Percentiles rank a stretch among this genome's conserved stretches.
phyloP scores from a whole-genome alignment of 2,113 vertebrate species.

The Strix aluco region DNA sequence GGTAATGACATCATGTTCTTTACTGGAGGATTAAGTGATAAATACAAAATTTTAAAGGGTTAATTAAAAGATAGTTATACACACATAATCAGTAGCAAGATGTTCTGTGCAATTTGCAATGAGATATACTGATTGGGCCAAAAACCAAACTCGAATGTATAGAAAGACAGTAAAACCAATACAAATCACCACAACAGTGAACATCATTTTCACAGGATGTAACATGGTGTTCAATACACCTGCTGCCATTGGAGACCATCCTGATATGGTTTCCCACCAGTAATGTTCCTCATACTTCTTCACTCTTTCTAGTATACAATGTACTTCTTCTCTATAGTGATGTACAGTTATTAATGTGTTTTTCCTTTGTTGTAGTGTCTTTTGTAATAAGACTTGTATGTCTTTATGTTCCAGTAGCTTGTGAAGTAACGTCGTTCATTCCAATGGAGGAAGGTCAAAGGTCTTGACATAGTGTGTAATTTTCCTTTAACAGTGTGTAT shows the following conservation, averaged over 20 bases:
- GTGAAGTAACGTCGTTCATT: not conserved
- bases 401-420: not conserved
- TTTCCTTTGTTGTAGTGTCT: not conserved
- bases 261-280: not conserved
- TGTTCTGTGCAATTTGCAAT: not conserved
- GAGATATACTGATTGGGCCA: not conserved
- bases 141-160: not conserved
- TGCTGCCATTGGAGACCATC: not conserved
- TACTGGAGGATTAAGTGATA: not conserved
- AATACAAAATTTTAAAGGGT: not conserved
- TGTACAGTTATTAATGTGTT: not conserved
- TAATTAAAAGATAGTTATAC: not conserved
- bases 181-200: not conserved
- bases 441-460: not conserved
- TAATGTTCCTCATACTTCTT: not conserved
- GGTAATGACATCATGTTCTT: not conserved
- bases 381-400: not conserved
- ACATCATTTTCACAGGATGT: not conserved
- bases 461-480: not conserved
- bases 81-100: not conserved
- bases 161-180: not conserved
- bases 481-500: not conserved
- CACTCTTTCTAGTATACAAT: not conserved
- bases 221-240: not conserved
- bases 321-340: not conserved